A percentile compares a stretch with the other conserved stretches of the same genome.
phyloP scores from a whole-genome alignment of 1,140 invertebrate genomes.

The Camponotus floridanus region DNA sequence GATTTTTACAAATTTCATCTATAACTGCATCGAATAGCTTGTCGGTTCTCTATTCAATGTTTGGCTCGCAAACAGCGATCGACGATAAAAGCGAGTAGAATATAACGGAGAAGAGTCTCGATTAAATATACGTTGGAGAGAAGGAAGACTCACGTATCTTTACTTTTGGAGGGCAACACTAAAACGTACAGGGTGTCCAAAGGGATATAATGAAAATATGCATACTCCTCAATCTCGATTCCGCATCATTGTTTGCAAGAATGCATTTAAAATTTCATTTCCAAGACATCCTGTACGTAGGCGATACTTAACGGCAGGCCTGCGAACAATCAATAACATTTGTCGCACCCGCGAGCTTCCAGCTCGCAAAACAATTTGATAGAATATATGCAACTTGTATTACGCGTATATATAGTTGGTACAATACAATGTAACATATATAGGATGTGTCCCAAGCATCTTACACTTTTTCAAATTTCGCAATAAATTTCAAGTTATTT shows the following conservation, averaged over 20 bases:
- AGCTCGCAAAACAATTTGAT: conserved; percentile 41
- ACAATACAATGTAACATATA: conserved; percentile 62
- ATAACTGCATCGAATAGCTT: background rate
- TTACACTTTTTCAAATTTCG: background rate
- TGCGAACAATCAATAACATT: conserved; percentile 10
- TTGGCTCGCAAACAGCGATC: background rate
- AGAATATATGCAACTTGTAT: conserved; percentile 49
- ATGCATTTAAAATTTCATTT: conserved; percentile 11
- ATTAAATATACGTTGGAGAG: conserved; percentile 54
- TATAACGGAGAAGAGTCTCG: conserved; percentile 30
- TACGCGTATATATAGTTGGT: conserved; percentile 41
- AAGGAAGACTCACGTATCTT: conserved; percentile 70
- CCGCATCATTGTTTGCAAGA: background rate
- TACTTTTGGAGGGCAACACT: conserved; percentile 47
- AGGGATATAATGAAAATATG: conserved; percentile 34
- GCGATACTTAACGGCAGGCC: conserved; percentile 27
- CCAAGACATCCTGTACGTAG: conserved; percentile 27
- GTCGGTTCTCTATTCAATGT: background rate
- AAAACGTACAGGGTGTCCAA: conserved; percentile 36
- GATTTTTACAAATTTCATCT: background rate
- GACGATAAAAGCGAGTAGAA: conserved; percentile 33
- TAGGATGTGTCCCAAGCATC: background rate
- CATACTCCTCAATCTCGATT: background rate
- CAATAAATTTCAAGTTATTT: background rate
- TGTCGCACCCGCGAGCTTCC: background rate